phyloP scores from a whole-genome alignment of 2,888 invertebrate genomes.

The Steinernema carpocapsae region DNA sequence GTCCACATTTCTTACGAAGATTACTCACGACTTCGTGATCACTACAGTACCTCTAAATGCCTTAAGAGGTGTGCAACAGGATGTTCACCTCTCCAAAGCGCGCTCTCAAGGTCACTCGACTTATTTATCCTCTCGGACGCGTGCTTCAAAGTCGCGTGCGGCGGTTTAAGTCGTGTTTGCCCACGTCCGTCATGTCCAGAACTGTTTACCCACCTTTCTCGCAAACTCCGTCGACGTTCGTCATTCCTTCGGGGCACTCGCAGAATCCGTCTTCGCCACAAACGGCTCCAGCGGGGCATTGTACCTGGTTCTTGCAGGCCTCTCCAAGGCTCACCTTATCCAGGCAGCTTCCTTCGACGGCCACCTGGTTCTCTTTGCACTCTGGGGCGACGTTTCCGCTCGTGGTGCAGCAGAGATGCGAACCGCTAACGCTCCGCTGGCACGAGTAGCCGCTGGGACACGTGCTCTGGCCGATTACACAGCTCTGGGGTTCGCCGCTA shows the following conservation, averaged over 20 bases:
- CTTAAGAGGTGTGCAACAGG: not conserved
- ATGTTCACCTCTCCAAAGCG: not conserved
- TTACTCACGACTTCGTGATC: no score
- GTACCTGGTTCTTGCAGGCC: constrained; percentile 59
- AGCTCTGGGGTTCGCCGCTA: constrained; percentile 66
- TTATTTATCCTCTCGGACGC: not conserved
- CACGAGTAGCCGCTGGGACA: constrained; percentile 67
- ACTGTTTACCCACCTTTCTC: constrained; percentile 34
- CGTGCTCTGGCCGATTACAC: constrained; percentile 65
- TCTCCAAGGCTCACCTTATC: constrained; percentile 58
- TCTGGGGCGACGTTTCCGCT: constrained; percentile 50
- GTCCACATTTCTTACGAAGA: no score
- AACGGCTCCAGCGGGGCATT: constrained; percentile 58
- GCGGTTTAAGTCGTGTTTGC: not conserved
- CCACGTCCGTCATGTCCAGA: constrained; percentile 36
- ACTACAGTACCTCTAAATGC: not conserved
- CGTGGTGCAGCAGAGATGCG: constrained; percentile 66
- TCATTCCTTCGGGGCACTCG: constrained; percentile 1
- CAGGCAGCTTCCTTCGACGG: constrained; percentile 63
- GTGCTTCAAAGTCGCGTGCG: constrained; percentile 2
- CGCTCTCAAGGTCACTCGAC: constrained; percentile 18
- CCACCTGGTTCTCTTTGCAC: constrained; percentile 64
- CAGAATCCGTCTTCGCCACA: constrained; percentile 54
- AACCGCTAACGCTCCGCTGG: constrained; percentile 61
- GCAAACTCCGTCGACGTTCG: constrained; percentile 42